These are phyloP conservation scores for Chlamydotis undulata DNA, from an alignment of 2,113 vertebrate species.

Conservation along the genomic window DNA sequence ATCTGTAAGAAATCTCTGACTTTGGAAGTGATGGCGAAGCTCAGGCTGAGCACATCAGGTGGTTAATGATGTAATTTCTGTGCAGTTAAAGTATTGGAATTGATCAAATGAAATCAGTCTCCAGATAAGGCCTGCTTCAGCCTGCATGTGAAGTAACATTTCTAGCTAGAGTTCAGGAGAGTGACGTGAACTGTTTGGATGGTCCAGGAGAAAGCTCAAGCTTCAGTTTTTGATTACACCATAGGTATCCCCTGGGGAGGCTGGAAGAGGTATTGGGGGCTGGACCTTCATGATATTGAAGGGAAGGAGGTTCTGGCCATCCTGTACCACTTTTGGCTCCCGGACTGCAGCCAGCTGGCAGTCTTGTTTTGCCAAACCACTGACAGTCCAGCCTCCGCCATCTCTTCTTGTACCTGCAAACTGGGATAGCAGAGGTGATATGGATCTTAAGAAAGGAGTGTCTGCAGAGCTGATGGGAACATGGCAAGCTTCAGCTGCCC, in stretches of 20 bases:
- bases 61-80: not conserved
- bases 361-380: not conserved
- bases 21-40: not conserved
- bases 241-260: not conserved
- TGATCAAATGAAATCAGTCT: not conserved
- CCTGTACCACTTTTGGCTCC: not conserved
- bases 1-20: not conserved
- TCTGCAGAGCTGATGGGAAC: not conserved
- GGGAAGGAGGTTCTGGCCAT: not conserved
- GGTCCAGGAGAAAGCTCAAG: not conserved
- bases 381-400: not conserved
- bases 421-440: not conserved
- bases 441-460: not conserved
- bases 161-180: not conserved
- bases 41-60: not conserved
- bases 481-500: not conserved
- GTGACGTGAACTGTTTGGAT: no score
- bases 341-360: fast-evolving
- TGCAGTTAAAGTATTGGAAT: not conserved
- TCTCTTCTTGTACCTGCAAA: not conserved
- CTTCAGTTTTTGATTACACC: not conserved
- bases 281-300: not conserved
- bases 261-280: not conserved
- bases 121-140: not conserved
- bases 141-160: not conserved